These are phyloP conservation scores for Fulica atra DNA, from an alignment of 2,113 vertebrate genomes.

Conservation along the genomic window DNA sequence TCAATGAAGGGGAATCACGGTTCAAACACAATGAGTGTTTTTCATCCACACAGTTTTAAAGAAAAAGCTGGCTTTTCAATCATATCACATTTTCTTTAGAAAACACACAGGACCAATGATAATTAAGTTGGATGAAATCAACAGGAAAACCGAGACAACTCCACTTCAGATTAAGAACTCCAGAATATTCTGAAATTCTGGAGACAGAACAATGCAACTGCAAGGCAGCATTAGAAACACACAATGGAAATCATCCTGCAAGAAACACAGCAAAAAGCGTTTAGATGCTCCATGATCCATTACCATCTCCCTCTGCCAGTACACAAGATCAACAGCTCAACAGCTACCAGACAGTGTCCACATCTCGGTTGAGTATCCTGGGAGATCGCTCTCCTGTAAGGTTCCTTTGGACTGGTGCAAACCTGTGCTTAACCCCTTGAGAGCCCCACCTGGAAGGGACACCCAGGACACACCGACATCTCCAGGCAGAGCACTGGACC, in stretches of 20 bases:
- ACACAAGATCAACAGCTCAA: neutral
- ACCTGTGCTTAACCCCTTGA: neutral
- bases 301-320: neutral
- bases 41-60: neutral
- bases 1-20: neutral
- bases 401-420: neutral
- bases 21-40: neutral
- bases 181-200: neutral
- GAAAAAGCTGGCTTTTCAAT: slow-evolving; percentile 1
- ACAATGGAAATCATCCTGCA: neutral
- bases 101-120: neutral
- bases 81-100: neutral
- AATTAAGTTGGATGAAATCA: neutral
- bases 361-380: neutral
- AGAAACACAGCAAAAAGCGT: neutral
- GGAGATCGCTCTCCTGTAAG: neutral
- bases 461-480: neutral
- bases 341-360: neutral
- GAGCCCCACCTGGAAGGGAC: neutral
- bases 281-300: neutral
- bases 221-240: neutral
- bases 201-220: neutral
- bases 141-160: neutral
- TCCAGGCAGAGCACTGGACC: neutral
- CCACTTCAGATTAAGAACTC: neutral